Conservation (phyloP, 1,140 invertebrate species). For the Augochlora pura region DNA sequence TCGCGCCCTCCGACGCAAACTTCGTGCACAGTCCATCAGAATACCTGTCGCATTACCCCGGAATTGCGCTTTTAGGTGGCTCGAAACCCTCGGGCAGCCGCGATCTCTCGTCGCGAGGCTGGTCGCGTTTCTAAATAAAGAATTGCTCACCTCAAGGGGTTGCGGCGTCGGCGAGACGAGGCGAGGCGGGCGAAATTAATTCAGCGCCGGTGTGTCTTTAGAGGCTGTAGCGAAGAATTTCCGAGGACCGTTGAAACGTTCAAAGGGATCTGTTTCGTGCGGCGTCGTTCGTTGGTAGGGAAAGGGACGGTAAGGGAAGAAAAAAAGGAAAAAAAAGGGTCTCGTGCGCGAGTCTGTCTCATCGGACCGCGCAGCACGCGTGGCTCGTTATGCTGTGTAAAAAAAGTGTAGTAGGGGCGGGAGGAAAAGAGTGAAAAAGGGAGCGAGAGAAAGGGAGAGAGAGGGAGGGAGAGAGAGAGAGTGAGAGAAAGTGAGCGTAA, state of each 20-base stretch:
- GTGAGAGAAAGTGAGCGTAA: too few species aligned
- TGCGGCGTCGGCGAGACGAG: neutral
- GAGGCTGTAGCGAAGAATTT: neutral
- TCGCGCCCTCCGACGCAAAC: too few species aligned
- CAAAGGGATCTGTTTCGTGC: neutral
- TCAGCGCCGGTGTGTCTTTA: neutral
- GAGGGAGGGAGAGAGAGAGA: too few species aligned
- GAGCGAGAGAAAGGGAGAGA: too few species aligned
- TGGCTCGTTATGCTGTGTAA: conserved; percentile 16
- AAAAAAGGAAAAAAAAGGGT: conserved; percentile 2
- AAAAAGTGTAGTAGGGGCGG: neutral
- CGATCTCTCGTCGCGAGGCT: too few species aligned
- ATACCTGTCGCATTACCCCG: too few species aligned
- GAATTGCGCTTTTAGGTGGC: too few species aligned
- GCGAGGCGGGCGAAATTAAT: neutral
- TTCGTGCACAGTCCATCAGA: too few species aligned
- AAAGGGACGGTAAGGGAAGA: too few species aligned
- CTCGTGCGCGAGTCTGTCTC: conserved; percentile 6
- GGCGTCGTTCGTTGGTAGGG: neutral
- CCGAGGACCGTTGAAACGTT: conserved; percentile 1
- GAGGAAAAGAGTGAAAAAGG: too few species aligned
- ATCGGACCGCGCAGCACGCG: conserved; percentile 15
- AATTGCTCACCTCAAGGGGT: neutral
- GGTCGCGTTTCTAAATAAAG: neutral
- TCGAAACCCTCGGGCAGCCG: too few species aligned